Evolutionary conservation across 1,140 invertebrate species (phyloP), one percentile per base, ranked within the genome.

Genomic region (Drosophila lowei): DNA sequence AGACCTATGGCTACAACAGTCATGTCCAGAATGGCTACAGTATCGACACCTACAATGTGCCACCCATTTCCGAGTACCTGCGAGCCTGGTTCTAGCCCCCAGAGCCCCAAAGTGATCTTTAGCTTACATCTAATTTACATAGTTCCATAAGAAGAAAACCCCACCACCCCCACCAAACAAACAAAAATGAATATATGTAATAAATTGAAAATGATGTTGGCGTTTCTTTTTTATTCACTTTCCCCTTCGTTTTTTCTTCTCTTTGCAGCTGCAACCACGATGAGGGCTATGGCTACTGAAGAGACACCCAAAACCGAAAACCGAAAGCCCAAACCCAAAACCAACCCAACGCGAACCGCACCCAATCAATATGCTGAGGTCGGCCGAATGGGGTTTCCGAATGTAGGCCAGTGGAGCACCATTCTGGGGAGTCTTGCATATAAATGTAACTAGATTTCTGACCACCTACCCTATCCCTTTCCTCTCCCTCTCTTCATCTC

Each of bases 1-100:
- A 81, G 42, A 81, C 78, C 5, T 86, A 86, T 25, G 83, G 84
- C 66, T 88, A 68, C 38, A 83, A 86, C 18, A 88, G 83, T n/a
- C 78, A 78, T 50, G 61, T 49, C 11, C 83, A 79, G n/a, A 64
- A 88, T 6, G 84, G 83, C 50, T 86, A 86, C 57, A 81, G 62
- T 43, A 41, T 86, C 6, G 81, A 86, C 23, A 88, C 81, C 21
- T 86, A 88, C 21, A 86, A 67, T 49, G 53, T 54, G 49, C 83
- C 84, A 15, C 83, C 83, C 47, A 86, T 88, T 3, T 75, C 57
- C 38, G 81, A 86, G 34, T 86, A 78, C 58, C 49, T 86, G 59
- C 72, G 83, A 34, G 73, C 81, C 56, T 86, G 83, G 83, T 86
- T 86, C 68, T 86, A 85, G 41, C 5, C 3, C 42, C 13, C 16